Base-by-base conservation (phyloP, 2,797 vertebrate species). In the Rhadinocentrus ornatus region DNA sequence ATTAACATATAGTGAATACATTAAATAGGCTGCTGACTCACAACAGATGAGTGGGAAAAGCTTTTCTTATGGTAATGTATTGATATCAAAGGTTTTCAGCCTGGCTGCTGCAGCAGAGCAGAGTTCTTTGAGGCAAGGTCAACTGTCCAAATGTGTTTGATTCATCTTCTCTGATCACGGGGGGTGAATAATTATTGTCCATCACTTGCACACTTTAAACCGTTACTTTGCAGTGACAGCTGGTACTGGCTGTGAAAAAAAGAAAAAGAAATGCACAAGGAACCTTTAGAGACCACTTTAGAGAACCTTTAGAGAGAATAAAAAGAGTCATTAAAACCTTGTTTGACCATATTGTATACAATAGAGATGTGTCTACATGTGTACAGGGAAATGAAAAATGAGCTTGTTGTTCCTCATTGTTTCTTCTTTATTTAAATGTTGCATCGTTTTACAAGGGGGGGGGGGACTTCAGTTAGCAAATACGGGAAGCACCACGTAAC, bases 121-220 rank as follows among this genome's bases (percentile, higher is more conserved):
- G 5, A 57, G 22, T 22, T 59, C 67, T 62, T 69, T 41, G 55
- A 81, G 74, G 69, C 73, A 69, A 80, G 67, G 85, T 83, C 77
- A 83, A 62, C 76, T 61, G 72, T 73, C 83, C 11, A 0, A 61
- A 39, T 26, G 53, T 18, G 35, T 75, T 57, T 82, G 69, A 79
- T 74, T 83, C 60, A 55, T 60, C n/a, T 67, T 68, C 71, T 72
- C 32, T 58, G 39, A 76, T 79, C 71, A 77, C 26, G 57, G 31
- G 20, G 66, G 56, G n/a, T 55, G 72, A 81, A 83, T 74, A 70
- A 69, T 84, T 70, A 75, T 77, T 67, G 63, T 65, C 59, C 62
- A 75, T 72, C 37, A 62, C 61, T 57, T 59, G 74, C 22, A 39
- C 22, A 57, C 55, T 60, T 75, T 70, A 29, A 46, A 62, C 29